These are phyloP conservation scores for Harpegnathos saltator DNA, from an alignment of 1,140 invertebrate species.

Conservation along the genomic window DNA sequence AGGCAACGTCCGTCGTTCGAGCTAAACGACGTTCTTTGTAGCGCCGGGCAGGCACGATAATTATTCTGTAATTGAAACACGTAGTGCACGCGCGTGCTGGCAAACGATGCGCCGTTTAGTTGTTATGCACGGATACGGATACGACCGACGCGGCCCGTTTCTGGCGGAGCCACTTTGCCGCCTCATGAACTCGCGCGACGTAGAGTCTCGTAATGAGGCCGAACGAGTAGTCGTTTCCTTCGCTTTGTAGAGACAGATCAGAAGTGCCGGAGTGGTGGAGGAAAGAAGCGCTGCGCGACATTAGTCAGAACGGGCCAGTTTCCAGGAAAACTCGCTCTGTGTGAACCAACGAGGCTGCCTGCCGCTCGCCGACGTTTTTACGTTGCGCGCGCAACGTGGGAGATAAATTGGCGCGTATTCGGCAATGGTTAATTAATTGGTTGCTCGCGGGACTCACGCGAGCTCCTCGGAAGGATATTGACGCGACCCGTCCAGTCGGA, in stretches of 20 bases:
- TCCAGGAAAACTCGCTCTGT: conserved; percentile 34
- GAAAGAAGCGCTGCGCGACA: conserved; percentile 5
- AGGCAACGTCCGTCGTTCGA: conserved; percentile 21
- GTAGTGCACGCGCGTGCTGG: conserved; percentile 56
- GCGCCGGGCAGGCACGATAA: conserved; percentile 36
- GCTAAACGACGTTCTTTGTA: conserved; percentile 9
- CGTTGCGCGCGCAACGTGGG: neutral
- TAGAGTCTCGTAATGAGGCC: conserved; percentile 20
- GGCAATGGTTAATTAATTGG: conserved; percentile 43
- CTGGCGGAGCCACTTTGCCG: conserved; percentile 9
- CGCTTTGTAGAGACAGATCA: conserved; percentile 20
- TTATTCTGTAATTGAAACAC: conserved; percentile 65
- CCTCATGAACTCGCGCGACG: neutral
- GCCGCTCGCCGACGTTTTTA: conserved; percentile 5
- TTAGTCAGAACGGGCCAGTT: neutral
- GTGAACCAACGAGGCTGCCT: neutral
- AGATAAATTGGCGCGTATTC: conserved; percentile 41
- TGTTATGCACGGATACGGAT: conserved; percentile 12
- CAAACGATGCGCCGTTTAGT: conserved; percentile 18
- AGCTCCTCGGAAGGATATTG: conserved; percentile 18
- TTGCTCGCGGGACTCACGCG: neutral
- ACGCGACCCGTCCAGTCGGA: neutral
- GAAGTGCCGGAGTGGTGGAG: neutral
- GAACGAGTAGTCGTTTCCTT: conserved; percentile 7
- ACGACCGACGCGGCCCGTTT: neutral